Base-by-base conservation (phyloP, 2,113 vertebrate species). In the Smithornis capensis region DNA sequence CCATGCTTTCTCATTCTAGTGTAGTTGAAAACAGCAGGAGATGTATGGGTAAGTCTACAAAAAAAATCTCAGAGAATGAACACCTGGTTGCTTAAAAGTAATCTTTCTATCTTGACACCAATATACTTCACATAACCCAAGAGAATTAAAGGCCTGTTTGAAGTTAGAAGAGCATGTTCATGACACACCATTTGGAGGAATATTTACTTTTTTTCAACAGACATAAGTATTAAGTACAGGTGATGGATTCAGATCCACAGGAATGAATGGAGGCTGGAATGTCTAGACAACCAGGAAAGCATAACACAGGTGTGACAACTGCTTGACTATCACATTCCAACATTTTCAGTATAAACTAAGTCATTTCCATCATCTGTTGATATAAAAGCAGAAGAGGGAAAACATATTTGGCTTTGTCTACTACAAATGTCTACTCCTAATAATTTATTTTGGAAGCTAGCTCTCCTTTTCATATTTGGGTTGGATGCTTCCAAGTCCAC, bases 31-130 rank as follows among this genome's bases (percentile, higher is more conserved):
- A 84, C 23, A 75, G 55, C 64, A 70, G 59, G 13, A 92, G 69
- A 91, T 63, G 42, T 87, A 83, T 22, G 74, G 42, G 29, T 87
- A 83, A 21, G 50, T 89, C 50, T 67, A 62, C 4, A 92, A 90
- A 77, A 44, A 88, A 29, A 52, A 78, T 28, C 38, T 74, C 44
- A 76, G 55, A 94, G 87, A 91, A 85, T 47, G 87, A 96, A 94
- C 90, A 95, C 93, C 87, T 97, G 91, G 94, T 77, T 97, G 42
- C 91, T 85, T 94, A 82, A 96, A 90, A 89, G 94, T 96, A 94
- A 97, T 96, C 96, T 89, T 97, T 92, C 94, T 95, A 96, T 95
- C 96, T 97, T 97, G 97, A 97, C 92, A 97, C 95, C 96, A 94
- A 90, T 68, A 94, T 75, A 89, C 40, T 96, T 93, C 89, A 92